phyloP scores from a whole-genome alignment of 2,797 vertebrate genomes.

The Gallinago solitaria region DNA sequence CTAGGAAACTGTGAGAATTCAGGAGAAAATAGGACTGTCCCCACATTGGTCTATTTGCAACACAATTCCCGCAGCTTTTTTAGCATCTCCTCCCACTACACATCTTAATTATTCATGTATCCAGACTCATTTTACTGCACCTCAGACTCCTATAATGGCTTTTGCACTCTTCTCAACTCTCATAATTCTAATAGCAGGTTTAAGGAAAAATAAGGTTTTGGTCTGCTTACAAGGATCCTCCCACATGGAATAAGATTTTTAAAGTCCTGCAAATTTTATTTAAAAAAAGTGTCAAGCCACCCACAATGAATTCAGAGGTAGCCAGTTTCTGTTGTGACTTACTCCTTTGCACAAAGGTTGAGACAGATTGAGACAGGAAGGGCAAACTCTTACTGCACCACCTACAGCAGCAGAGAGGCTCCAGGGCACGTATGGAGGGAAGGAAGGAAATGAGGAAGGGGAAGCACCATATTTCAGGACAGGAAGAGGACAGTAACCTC shows the following conservation, averaged over 20 bases:
- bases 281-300: not conserved
- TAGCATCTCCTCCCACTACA: not conserved
- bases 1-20: not conserved
- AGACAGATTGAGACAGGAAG: not conserved
- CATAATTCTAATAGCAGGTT: not conserved
- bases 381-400: not conserved
- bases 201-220: not conserved
- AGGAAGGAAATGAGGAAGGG: not conserved
- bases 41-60: not conserved
- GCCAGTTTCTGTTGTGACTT: not conserved
- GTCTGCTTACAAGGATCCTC: not conserved
- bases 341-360: not conserved
- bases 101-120: not conserved
- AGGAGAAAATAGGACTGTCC: not conserved
- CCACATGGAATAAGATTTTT: not conserved
- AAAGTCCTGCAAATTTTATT: not conserved
- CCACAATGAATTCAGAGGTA: not conserved
- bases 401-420: not conserved
- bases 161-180: not conserved
- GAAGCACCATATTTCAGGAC: not conserved
- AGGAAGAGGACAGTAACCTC: not conserved
- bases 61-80: not conserved
- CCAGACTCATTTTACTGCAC: not conserved
- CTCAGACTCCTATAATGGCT: not conserved
- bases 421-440: not conserved